phyloP scores from a whole-genome alignment of 2,888 invertebrate genomes.

The Protophormia terraenovae region DNA sequence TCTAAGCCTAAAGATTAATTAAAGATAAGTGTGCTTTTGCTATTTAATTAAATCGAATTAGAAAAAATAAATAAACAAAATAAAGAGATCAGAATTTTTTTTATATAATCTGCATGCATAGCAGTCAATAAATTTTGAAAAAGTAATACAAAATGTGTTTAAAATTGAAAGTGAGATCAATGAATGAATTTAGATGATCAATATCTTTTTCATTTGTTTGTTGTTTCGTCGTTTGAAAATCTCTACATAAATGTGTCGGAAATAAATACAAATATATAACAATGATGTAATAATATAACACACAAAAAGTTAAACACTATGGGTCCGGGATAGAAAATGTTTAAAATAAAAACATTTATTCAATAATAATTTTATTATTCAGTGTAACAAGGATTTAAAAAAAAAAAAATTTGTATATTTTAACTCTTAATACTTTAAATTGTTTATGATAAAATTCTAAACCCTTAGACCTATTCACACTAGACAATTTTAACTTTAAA shows the following conservation, averaged over 20 bases:
- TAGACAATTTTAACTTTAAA: too few relatives aligned
- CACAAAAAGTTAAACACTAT: neutral
- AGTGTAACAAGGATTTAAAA: too few relatives aligned
- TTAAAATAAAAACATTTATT: neutral
- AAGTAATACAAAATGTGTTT: neutral
- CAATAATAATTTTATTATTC: neutral
- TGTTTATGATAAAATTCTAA: too few relatives aligned
- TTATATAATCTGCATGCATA: neutral
- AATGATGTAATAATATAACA: slow-evolving; percentile 52
- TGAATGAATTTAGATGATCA: slow-evolving; percentile 49
- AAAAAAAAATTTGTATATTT: too few relatives aligned
- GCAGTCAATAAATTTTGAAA: neutral
- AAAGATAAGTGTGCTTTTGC: slow-evolving; percentile 49
- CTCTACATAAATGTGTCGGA: neutral
- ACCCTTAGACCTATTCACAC: too few relatives aligned
- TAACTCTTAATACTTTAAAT: too few relatives aligned
- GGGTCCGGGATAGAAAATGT: neutral
- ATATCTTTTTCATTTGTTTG: slow-evolving; percentile 42
- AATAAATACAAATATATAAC: neutral
- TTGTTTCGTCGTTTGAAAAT: slow-evolving; percentile 1
- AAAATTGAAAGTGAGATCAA: slow-evolving; percentile 47
- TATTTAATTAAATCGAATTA: slow-evolving; percentile 45
- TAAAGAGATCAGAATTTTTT: neutral
- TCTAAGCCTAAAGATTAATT: slow-evolving; percentile 58
- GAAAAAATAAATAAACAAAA: slow-evolving; percentile 24